Conservation (phyloP, 2,888 invertebrate genomes). For the Xanthia icteritia region DNA sequence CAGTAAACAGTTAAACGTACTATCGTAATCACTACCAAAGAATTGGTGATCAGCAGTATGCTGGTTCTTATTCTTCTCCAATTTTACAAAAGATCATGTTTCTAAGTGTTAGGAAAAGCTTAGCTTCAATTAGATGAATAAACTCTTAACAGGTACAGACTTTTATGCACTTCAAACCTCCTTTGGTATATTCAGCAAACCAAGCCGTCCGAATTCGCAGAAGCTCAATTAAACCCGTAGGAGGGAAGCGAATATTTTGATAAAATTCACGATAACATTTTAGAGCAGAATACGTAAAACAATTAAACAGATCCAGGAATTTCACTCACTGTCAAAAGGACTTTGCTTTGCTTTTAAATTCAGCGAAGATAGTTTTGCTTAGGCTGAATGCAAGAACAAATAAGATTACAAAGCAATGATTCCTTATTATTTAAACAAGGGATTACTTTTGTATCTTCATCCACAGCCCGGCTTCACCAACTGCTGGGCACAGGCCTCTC, state of each 20-base stretch:
- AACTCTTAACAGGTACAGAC: background rate
- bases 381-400: background rate
- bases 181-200: slow-evolving; percentile 8
- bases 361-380: background rate
- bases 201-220: slow-evolving; percentile 16
- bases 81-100: background rate
- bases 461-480: background rate
- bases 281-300: slow-evolving; percentile 16
- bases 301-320: slow-evolving; percentile 25
- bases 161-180: slow-evolving; percentile 1
- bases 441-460: background rate
- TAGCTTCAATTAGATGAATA: background rate
- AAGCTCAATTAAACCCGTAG: slow-evolving; percentile 37
- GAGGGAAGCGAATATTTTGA: slow-evolving; percentile 21
- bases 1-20: background rate
- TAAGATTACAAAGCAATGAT: background rate
- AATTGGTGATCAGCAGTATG: background rate
- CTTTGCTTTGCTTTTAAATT: background rate
- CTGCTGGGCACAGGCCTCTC: too few relatives aligned
- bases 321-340: slow-evolving; percentile 7
- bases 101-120: background rate
- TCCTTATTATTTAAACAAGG: background rate
- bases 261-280: slow-evolving; percentile 34
- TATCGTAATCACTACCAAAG: background rate
- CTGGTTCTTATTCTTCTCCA: background rate